Percentiles rank a stretch among this genome's conserved stretches.
These are phyloP conservation scores for Tipula lateralis DNA, from an alignment of 2,888 invertebrate genomes.

Conservation along the genomic window DNA sequence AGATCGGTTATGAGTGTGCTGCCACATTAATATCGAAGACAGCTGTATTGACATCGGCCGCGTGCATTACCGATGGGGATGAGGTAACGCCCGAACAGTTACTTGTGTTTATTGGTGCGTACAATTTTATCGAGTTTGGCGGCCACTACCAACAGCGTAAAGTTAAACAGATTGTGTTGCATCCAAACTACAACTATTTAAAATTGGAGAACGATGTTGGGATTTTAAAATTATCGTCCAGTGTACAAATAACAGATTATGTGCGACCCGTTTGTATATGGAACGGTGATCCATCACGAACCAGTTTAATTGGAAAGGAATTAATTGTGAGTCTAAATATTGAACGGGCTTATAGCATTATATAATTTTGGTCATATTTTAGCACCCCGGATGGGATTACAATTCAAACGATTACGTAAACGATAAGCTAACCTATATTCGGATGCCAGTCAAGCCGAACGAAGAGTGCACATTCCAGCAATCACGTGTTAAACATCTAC, in stretches of 20 bases:
- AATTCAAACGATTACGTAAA: slow-evolving; percentile 50
- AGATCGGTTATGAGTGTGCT: slow-evolving; percentile 41
- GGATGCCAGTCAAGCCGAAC: slow-evolving; percentile 58
- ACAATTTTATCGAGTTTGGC: slow-evolving; percentile 45
- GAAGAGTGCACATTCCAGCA: slow-evolving; percentile 53
- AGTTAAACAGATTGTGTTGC: slow-evolving; percentile 31
- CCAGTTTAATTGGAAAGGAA: slow-evolving; percentile 50
- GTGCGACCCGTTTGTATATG: slow-evolving; percentile 48
- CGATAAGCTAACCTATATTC: slow-evolving; percentile 55
- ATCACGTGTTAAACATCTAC: neutral
- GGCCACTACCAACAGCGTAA: slow-evolving; percentile 42
- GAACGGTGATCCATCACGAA: slow-evolving; percentile 48
- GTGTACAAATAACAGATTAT: slow-evolving; percentile 43
- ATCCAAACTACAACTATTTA: slow-evolving; percentile 31
- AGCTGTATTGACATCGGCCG: slow-evolving; percentile 43
- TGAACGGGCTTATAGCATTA: too few species aligned
- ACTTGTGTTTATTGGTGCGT: slow-evolving; percentile 45
- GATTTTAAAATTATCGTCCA: slow-evolving; percentile 43
- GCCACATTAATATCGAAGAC: slow-evolving; percentile 45
- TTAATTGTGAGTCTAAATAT: slow-evolving; percentile 54
- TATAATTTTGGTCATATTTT: slow-evolving; percentile 32
- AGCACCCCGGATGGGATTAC: slow-evolving; percentile 9
- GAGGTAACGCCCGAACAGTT: slow-evolving; percentile 41
- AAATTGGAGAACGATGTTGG: slow-evolving; percentile 42
- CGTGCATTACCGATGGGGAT: slow-evolving; percentile 41